These are phyloP conservation scores for Leucophora obtusa DNA, from an alignment of 2,888 invertebrate genomes.

Conservation along the genomic window DNA sequence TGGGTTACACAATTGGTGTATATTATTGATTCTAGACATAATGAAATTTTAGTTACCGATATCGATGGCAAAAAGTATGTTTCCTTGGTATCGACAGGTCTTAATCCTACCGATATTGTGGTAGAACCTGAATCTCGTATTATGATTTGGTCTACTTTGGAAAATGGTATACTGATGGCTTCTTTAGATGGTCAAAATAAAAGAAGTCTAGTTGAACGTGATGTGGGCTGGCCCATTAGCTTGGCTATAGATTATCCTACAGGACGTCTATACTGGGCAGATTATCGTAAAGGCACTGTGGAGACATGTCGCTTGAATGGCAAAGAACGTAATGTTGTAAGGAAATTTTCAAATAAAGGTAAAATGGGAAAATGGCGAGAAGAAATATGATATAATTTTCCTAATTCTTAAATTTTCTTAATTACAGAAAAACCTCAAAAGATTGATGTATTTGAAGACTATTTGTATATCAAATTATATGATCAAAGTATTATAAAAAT, in stretches of 20 bases:
- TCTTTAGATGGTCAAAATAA: constrained; percentile 83
- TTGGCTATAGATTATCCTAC: constrained; percentile 87
- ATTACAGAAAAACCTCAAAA: constrained; percentile 82
- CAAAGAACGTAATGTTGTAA: constrained; percentile 82
- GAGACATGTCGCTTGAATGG: constrained; percentile 86
- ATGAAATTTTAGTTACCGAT: constrained; percentile 77
- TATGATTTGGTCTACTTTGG: constrained; percentile 88
- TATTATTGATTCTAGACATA: constrained; percentile 82
- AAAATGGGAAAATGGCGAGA: constrained; percentile 52
- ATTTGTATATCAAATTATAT: constrained; percentile 83
- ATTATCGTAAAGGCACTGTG: constrained; percentile 86
- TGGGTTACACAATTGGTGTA: constrained; percentile 85
- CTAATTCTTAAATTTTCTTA: background rate
- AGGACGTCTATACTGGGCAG: constrained; percentile 89
- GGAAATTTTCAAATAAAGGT: constrained; percentile 80
- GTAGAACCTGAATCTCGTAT: constrained; percentile 82
- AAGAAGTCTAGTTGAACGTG: constrained; percentile 81
- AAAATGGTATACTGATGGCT: constrained; percentile 83
- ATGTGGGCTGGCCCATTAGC: constrained; percentile 86
- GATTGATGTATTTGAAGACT: constrained; percentile 87
- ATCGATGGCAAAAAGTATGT: constrained; percentile 76
- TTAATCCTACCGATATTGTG: constrained; percentile 86
- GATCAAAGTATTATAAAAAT: constrained; percentile 83
- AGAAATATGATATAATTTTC: background rate
- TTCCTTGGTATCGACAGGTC: constrained; percentile 78